Percentiles rank a stretch among this genome's conserved stretches.
phyloP scores from a whole-genome alignment of 1,140 invertebrate genomes.

The Dryas iulia region DNA sequence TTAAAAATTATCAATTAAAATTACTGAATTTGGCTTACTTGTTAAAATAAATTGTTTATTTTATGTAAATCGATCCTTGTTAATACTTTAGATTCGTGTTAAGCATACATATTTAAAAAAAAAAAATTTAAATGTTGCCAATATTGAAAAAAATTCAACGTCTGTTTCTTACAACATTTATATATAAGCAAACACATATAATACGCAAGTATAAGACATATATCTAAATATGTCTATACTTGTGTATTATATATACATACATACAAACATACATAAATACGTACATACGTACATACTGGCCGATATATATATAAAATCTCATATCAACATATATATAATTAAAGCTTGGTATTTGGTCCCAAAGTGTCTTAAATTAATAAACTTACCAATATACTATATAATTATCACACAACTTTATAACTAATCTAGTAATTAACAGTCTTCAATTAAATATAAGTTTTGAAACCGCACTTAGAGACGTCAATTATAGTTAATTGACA shows the following conservation, averaged over 20 bases:
- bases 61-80: too few species aligned
- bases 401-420: conserved; percentile 64
- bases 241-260: not conserved
- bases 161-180: too few species aligned
- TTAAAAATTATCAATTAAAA: too few species aligned
- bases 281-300: not conserved
- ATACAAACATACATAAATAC: not conserved
- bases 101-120: too few species aligned
- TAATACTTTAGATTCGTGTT: too few species aligned
- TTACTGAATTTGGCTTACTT: too few species aligned
- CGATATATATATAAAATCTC: not conserved
- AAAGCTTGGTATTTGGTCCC: conserved; percentile 67
- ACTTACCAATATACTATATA: conserved; percentile 63
- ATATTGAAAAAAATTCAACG: too few species aligned
- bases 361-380: conserved; percentile 48
- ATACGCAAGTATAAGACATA: not conserved
- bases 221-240: too few species aligned
- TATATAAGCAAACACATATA: not conserved
- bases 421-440: conserved; percentile 46
- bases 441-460: conserved; percentile 28
- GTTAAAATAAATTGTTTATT: too few species aligned
- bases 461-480: not conserved
- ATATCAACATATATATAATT: conserved; percentile 29
- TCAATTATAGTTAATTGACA: conserved; percentile 23
- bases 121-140: too few species aligned